Evolutionary conservation across 2,797 vertebrate species (phyloP), one percentile per base, ranked within the genome.

Genomic region (Acrossocheilus fasciatus): DNA sequence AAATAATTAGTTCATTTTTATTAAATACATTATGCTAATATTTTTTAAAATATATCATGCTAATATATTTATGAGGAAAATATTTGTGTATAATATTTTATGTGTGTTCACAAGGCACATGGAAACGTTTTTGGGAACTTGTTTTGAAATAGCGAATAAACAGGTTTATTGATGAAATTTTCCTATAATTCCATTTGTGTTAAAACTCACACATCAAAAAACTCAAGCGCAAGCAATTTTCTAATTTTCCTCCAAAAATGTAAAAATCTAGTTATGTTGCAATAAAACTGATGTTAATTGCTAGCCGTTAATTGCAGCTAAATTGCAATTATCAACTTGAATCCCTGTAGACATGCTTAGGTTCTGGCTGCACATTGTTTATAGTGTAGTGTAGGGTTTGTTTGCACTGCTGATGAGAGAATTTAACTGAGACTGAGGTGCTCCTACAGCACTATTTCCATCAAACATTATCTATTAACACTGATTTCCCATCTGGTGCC

Each of bases 321-420:
- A 82, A 72, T 54, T 72, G 50, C 50, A 41, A 30, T 72, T 43
- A 18, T 30, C 36, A 43, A 20, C 54, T 23, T 82, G 50, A 82
- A 62, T 83, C 54, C 39, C 69, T 74, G 26, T 10, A 34, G 52
- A 45, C 39, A 43, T 36, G 41, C 11, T 45, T 45, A 34, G 23
- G 36, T 36, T 39, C 7, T 23, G 12, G 45, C 45, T 18, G 66
- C 34, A 54, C 36, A 30, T 26, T 70, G 20, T 39, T 23, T 6
- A 4, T 66, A 59, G 41, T 17, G n/a, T 20, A 18, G 64, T 39
- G 23, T 39, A 70, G 20, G 6, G 0, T 17, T 57, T 36, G 66
- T 70, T 43, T 57, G 68, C 68, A 30, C 36, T 20, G 68, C 68
- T 82, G 34, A 57, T 4, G 66, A 50, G 64, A 81, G 39, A 74